A percentile compares a stretch with the other conserved stretches of the same genome.
These are phyloP conservation scores for Burhinus bistriatus DNA, from an alignment of 2,113 vertebrate genomes.

Conservation along the genomic window DNA sequence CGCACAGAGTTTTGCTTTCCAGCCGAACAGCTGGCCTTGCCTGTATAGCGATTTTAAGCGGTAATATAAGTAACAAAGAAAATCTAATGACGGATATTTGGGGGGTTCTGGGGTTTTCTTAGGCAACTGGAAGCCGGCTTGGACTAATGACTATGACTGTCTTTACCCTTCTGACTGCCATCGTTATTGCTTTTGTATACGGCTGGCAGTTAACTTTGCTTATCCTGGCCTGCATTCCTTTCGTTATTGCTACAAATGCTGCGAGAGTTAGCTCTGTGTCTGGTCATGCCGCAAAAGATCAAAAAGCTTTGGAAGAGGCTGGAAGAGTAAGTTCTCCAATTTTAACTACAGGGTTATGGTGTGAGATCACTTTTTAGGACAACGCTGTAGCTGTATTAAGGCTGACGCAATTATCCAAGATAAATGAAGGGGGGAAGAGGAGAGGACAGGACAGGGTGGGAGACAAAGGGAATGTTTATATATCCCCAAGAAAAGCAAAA, in stretches of 20 bases:
- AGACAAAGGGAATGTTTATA: neutral
- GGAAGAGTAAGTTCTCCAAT: slow-evolving; percentile 69
- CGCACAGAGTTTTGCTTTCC: fast-evolving
- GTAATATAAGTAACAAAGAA: neutral
- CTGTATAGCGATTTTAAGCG: neutral
- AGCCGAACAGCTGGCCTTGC: neutral
- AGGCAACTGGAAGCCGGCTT: slow-evolving; percentile 71
- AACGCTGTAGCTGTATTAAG: neutral
- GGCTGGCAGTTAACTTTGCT: slow-evolving; percentile 77
- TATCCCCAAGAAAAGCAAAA: neutral
- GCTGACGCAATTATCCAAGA: neutral
- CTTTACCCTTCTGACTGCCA: slow-evolving; percentile 49
- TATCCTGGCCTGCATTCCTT: slow-evolving; percentile 72
- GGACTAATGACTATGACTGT: slow-evolving; percentile 57
- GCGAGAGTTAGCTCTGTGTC: slow-evolving; percentile 62
- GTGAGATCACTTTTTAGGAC: neutral
- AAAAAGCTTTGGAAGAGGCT: slow-evolving; percentile 75
- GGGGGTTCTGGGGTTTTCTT: slow-evolving; percentile 10
- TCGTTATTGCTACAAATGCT: slow-evolving; percentile 68
- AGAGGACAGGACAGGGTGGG: neutral
- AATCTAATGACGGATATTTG: neutral
- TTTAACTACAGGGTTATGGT: neutral
- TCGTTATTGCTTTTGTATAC: slow-evolving; percentile 71
- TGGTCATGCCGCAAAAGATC: slow-evolving; percentile 74
- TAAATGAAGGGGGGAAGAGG: neutral